Conservation (phyloP, 2,888 invertebrate genomes). For the Drosophila paramelanica region DNA sequence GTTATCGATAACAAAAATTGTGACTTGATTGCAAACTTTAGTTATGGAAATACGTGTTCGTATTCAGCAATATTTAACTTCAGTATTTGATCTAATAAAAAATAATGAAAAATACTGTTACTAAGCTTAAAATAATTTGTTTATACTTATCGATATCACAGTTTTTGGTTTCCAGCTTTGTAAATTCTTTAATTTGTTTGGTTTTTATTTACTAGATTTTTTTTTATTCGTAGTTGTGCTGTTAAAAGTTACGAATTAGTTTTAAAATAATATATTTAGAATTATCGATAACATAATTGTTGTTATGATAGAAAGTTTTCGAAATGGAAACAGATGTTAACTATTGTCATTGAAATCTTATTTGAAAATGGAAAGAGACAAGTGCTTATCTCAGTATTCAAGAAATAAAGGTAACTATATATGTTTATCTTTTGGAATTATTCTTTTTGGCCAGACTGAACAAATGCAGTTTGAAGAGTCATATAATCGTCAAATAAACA, state of each 20-base stretch:
- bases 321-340: no score
- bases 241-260: not conserved
- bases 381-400: no score
- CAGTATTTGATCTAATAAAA: not conserved
- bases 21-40: not conserved
- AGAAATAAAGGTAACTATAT: not conserved
- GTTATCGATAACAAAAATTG: not conserved
- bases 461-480: conserved; percentile 7
- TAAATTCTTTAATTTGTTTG: no score
- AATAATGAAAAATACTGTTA: not conserved
- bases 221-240: not conserved
- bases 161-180: not conserved
- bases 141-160: not conserved
- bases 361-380: no score
- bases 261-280: not conserved
- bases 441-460: no score
- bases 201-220: no score
- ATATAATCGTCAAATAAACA: not conserved
- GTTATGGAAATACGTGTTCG: no score
- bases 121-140: no score
- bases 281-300: not conserved
- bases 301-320: not conserved
- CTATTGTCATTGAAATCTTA: no score
- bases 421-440: not conserved
- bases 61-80: not conserved